Evolutionary conservation across 2,113 vertebrate species (phyloP).

Genomic region (Felis catus): F.catus_Fca126_mat1.0 CM031419.1:139619001-139619500

Average conservation of each 20-base stretch:
- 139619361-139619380: background rate
- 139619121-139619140: slow-evolving; percentile 34
- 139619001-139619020: background rate
- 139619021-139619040: background rate
- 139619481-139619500: slow-evolving; percentile 58
- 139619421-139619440: slow-evolving; percentile 46
- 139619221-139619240: background rate
- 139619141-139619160: background rate
- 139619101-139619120: slow-evolving; percentile 12
- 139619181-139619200: slow-evolving; percentile 34
- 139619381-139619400: background rate
- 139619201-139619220: background rate
- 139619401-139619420: slow-evolving; percentile 27
- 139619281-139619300: background rate
- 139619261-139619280: background rate
- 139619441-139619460: slow-evolving; percentile 6
- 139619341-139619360: slow-evolving; percentile 44
- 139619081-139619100: background rate
- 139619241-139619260: background rate
- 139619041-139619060: slow-evolving; percentile 45
- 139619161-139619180: background rate
- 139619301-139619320: slow-evolving; percentile 20
- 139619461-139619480: slow-evolving; percentile 21
- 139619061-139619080: background rate
- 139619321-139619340: slow-evolving; percentile 58